These are phyloP conservation scores for Proctacanthus coquilletti DNA, from an alignment of 1,140 invertebrate species.

Conservation along the genomic window DNA sequence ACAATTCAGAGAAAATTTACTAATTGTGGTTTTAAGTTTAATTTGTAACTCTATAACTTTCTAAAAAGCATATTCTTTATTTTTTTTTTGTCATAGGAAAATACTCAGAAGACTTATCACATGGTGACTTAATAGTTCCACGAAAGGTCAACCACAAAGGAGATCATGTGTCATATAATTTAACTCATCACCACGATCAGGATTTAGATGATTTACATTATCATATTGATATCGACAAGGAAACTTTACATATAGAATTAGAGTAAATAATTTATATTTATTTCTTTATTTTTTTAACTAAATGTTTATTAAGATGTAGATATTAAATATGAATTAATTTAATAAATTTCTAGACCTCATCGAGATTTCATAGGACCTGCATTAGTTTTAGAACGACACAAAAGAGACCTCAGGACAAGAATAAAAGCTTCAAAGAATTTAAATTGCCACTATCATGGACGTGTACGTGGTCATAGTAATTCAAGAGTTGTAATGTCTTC, in stretches of 20 bases:
- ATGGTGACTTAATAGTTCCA: conserved; percentile 39
- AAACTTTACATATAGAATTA: conserved; percentile 37
- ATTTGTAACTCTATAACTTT: not conserved
- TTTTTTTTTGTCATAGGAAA: conserved; percentile 25
- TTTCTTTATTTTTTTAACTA: not conserved
- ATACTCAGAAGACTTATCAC: conserved; percentile 30
- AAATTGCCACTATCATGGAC: conserved; percentile 61
- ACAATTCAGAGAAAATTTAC: not conserved
- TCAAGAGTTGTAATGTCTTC: conserved; percentile 61
- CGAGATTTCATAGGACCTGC: conserved; percentile 49
- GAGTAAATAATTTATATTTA: conserved; percentile 11
- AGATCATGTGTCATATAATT: conserved; percentile 36
- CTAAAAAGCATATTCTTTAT: not conserved
- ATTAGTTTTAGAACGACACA: conserved; percentile 53
- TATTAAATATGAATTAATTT: conserved; percentile 1
- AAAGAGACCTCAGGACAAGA: conserved; percentile 36
- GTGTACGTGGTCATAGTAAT: conserved; percentile 43
- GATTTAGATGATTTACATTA: conserved; percentile 34
- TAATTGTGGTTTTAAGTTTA: not conserved
- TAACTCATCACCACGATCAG: conserved; percentile 34
- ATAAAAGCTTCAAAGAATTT: conserved; percentile 32
- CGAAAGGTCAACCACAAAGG: conserved; percentile 38
- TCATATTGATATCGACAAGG: conserved; percentile 35
- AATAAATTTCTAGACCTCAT: conserved; percentile 35
- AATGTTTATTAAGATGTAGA: not conserved